A percentile compares a stretch with the other conserved stretches of the same genome.
These are phyloP conservation scores for Microtus montanus DNA, from an alignment of 2,113 vertebrate genomes.

Conservation along the genomic window DNA sequence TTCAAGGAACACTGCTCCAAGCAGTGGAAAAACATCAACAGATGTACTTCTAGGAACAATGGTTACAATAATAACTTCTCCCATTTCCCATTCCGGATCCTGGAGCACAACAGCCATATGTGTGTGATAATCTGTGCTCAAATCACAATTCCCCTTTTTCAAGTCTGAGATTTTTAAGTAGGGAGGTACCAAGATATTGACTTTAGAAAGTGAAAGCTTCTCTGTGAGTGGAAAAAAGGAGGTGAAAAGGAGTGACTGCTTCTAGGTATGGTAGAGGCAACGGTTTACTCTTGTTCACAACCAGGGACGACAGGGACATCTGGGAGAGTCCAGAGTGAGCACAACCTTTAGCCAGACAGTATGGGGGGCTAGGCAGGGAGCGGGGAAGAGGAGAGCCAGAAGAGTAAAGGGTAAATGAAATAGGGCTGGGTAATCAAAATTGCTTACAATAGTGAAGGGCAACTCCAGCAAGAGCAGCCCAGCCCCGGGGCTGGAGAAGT, in stretches of 20 bases:
- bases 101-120: neutral
- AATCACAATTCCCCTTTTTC: neutral
- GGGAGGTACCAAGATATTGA: neutral
- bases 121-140: neutral
- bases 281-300: neutral
- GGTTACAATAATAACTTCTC: neutral
- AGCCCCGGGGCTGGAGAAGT: neutral
- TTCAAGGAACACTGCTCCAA: neutral
- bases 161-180: constrained; percentile 26
- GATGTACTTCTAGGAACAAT: neutral
- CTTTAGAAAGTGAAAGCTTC: neutral
- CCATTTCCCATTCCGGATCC: neutral
- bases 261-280: neutral
- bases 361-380: neutral
- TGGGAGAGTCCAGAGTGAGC: neutral
- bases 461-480: neutral
- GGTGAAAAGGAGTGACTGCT: neutral
- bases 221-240: neutral
- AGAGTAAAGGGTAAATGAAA: neutral
- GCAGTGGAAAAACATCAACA: neutral
- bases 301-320: neutral
- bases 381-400: too few relatives aligned
- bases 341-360: neutral
- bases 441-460: neutral
- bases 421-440: neutral